These are phyloP conservation scores for Chaetura pelagica DNA, from an alignment of 2,113 vertebrate species.

Conservation along the genomic window DNA sequence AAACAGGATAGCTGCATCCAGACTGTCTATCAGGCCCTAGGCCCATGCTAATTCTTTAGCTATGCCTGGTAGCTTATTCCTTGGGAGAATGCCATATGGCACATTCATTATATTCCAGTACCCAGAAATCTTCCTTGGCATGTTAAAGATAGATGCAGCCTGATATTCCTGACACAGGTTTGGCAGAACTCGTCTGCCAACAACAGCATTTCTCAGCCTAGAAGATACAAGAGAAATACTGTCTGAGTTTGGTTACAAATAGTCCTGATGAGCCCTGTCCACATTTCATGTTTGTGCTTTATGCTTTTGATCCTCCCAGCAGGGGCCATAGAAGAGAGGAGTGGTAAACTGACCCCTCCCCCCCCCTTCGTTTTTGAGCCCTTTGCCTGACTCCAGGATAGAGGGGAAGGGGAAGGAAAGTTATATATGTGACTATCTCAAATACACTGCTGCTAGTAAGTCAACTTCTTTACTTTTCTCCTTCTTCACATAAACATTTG, in stretches of 20 bases:
- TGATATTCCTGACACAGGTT: not conserved
- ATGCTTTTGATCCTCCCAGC: not conserved
- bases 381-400: not conserved
- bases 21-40: not conserved
- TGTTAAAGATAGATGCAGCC: not conserved
- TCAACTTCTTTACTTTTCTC: not conserved
- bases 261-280: not conserved
- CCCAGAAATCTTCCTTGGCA: slow-evolving; percentile 6
- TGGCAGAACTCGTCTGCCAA: not conserved
- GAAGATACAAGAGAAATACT: not conserved
- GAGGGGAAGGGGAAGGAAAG: not conserved
- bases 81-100: slow-evolving; percentile 22
- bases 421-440: not conserved
- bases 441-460: not conserved
- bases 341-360: not conserved
- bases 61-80: not conserved
- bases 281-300: not conserved
- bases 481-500: not conserved
- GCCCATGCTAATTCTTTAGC: not conserved
- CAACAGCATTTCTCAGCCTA: not conserved
- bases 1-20: not conserved
- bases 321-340: not conserved
- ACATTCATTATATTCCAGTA: not conserved
- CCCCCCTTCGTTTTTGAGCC: not conserved
- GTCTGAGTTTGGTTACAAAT: not conserved